Evolutionary conservation across 2,113 vertebrate genomes (phyloP), one percentile per base, ranked within the genome.

Genomic region (Planiliza haematocheilus): DNA sequence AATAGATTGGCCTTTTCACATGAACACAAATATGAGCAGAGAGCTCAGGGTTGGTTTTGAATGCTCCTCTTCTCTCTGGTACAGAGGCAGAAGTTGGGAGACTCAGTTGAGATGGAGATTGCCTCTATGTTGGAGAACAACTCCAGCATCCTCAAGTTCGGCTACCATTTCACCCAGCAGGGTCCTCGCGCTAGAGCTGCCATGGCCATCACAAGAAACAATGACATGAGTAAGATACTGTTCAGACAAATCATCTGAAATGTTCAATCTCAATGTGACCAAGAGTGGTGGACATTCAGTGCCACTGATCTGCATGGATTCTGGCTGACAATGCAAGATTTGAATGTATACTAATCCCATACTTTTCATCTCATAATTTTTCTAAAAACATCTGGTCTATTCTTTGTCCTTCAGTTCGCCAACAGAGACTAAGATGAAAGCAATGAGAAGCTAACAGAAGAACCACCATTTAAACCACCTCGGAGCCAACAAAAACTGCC

Each of bases 91-190:
- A 94, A 94, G 70, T 88, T 97, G 20, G 97, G 97, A 0, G 97
- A 98, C 69, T 94, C 94, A 0, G 95, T 97, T 53, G 97, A 98
- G 88, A 99, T 98, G 97, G 96, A 98, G 90, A 98, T 99, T 87
- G 97, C 97, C 16, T 81, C 94, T 10, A 95, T 97, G 94, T 81
- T 99, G 74, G 97, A 99, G 88, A 95, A 93, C 66, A 97, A 97
- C 66, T 94, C 96, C 43, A 95, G 95, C 38, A 94, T 99, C 8
- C 79, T 95, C 3, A 95, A 95, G 42, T 95, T 99, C 0, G 96
- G 97, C 3, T 98, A 98, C 89, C 96, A 98, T 83, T 99, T 99
- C 89, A 97, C 94, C 3, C 97, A 97, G 92, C 97, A 99, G 74
- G 97, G 97, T 2, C 97, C 97, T 0, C 94, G 97, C 0, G 95